A percentile compares a stretch with the other conserved stretches of the same genome.
These are phyloP conservation scores for Ommatoiulus sabulosus DNA, from an alignment of 2,888 invertebrate species.

Conservation along the genomic window DNA sequence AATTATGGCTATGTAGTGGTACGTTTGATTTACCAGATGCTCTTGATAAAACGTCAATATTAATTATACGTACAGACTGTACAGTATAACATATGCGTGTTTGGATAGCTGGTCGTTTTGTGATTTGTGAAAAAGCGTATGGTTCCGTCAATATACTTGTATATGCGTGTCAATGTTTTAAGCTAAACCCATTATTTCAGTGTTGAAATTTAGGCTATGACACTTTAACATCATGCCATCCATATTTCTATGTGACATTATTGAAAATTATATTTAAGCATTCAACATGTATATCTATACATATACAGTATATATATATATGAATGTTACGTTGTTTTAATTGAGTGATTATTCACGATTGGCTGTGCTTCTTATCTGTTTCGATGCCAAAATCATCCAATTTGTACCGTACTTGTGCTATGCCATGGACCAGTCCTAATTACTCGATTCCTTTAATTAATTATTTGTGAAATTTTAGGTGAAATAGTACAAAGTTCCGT, in stretches of 20 bases:
- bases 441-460: neutral
- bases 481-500: conserved; percentile 4
- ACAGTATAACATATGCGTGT: neutral
- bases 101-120: conserved; percentile 36
- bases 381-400: neutral
- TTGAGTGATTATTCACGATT: conserved; percentile 44
- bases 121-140: neutral
- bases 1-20: no score
- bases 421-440: conserved; percentile 8
- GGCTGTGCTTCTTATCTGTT: conserved; percentile 32
- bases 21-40: neutral
- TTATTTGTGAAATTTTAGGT: neutral
- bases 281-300: neutral
- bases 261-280: conserved; percentile 37
- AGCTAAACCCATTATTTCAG: neutral
- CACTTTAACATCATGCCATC: conserved; percentile 40
- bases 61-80: neutral
- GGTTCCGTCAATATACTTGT: neutral
- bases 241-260: conserved; percentile 37
- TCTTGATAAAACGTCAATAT: neutral
- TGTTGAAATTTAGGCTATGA: conserved; percentile 10
- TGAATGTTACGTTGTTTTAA: conserved; percentile 32
- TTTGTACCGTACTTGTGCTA: conserved; percentile 22
- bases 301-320: neutral
- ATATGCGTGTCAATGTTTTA: neutral